These are phyloP conservation scores for Oncorhynchus tshawytscha DNA, from an alignment of 2,113 vertebrate genomes.

Conservation along the genomic window DNA sequence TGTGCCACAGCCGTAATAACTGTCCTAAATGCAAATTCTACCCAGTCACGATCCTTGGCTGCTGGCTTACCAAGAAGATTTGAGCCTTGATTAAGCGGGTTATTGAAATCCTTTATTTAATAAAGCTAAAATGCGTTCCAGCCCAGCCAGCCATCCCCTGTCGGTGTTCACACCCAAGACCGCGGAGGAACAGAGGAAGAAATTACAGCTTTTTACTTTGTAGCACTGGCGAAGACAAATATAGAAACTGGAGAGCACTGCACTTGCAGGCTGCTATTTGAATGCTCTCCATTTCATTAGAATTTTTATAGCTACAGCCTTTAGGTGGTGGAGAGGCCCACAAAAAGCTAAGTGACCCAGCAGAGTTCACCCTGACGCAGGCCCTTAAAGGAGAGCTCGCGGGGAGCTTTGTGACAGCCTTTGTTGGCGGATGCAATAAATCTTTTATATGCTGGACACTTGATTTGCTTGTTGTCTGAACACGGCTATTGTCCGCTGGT, in stretches of 20 bases:
- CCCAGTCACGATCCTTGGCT: slow-evolving; percentile 49
- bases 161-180: slow-evolving; percentile 26
- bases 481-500: slow-evolving; percentile 55
- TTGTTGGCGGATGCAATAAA: slow-evolving; percentile 66
- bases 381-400: slow-evolving; percentile 42
- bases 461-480: slow-evolving; percentile 71
- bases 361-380: slow-evolving; percentile 47
- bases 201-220: slow-evolving; percentile 46
- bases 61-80: slow-evolving; percentile 32
- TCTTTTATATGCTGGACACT: slow-evolving; percentile 64
- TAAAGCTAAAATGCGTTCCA: slow-evolving; percentile 41
- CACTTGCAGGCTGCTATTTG: slow-evolving; percentile 38
- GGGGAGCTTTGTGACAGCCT: slow-evolving; percentile 60
- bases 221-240: slow-evolving; percentile 28
- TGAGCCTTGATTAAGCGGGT: slow-evolving; percentile 45
- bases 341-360: slow-evolving; percentile 55
- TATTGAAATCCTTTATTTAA: slow-evolving; percentile 46
- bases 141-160: slow-evolving; percentile 15
- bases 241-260: slow-evolving; percentile 31
- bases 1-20: slow-evolving; percentile 24
- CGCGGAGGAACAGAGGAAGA: slow-evolving; percentile 24
- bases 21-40: slow-evolving; percentile 16
- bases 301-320: slow-evolving; percentile 62
- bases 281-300: slow-evolving; percentile 52
- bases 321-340: slow-evolving; percentile 45